Percentiles rank a stretch among this genome's conserved stretches.
Conservation (phyloP, 2,113 vertebrate species). For the Bagarius yarrelli region DNA sequence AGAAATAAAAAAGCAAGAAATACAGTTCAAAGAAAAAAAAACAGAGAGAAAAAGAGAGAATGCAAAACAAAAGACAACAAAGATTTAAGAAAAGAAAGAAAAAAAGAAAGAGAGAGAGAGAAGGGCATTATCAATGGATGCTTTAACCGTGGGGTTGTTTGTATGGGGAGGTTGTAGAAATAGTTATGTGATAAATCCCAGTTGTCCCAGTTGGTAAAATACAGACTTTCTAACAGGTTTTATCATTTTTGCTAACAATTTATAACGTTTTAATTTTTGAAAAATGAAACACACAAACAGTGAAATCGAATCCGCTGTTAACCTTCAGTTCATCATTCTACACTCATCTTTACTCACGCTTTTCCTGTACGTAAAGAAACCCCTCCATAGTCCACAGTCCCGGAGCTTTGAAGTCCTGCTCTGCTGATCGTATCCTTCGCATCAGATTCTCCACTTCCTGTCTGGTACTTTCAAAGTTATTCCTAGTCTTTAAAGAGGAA, state of each 20-base stretch:
- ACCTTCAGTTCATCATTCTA: no score
- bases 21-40: background rate
- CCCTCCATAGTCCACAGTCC: conserved; percentile 95
- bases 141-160: background rate
- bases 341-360: conserved; percentile 32
- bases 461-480: conserved; percentile 98
- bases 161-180: no score
- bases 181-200: no score
- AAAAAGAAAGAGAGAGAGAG: background rate
- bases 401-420: conserved; percentile 89
- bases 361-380: conserved; percentile 76
- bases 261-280: no score
- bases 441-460: conserved; percentile 95
- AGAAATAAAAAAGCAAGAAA: background rate
- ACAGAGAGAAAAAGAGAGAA: background rate
- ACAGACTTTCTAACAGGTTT: no score
- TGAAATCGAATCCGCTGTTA: no score
- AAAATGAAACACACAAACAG: no score
- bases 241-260: no score
- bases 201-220: no score
- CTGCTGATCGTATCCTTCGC: conserved; percentile 93
- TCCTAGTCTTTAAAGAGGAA: conserved; percentile 81
- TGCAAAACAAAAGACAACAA: background rate
- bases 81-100: background rate
- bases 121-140: background rate